Evolutionary conservation across 2,797 vertebrate species (phyloP).

Genomic region (Halcyon smyrnensis): DNA sequence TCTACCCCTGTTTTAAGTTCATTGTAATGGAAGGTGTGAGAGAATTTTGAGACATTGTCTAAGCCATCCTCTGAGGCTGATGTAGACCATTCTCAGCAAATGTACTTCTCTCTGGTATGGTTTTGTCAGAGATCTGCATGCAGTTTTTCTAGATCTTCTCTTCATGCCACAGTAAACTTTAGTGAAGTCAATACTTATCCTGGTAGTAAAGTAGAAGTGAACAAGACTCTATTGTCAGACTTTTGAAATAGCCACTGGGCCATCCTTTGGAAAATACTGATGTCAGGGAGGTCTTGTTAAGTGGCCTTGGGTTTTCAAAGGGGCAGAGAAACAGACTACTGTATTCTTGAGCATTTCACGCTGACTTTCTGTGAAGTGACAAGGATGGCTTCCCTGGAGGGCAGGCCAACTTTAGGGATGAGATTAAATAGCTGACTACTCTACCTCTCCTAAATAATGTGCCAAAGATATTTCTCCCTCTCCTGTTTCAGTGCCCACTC

Average conservation of each 20-base stretch:
- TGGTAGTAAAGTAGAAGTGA: not conserved
- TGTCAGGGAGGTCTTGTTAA: not conserved
- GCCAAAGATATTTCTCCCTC: not conserved
- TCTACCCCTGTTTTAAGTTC: not conserved
- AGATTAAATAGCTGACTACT: conserved; percentile 12
- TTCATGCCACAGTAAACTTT: not conserved
- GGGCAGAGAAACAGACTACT: not conserved
- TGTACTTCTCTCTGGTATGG: not conserved
- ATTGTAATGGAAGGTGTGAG: not conserved
- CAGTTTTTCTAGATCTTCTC: not conserved
- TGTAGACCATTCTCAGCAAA: not conserved
- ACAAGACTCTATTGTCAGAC: conserved; percentile 4
- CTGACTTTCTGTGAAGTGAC: conserved; percentile 7
- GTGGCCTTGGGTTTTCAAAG: not conserved
- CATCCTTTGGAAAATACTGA: conserved; percentile 17
- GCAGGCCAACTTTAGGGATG: not conserved
- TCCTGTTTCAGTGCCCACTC: not conserved
- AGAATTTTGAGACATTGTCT: not conserved
- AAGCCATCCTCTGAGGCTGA: not conserved
- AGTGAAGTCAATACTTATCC: conserved; percentile 1
- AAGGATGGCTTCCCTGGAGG: not conserved
- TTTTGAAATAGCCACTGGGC: not conserved
- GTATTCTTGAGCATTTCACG: not conserved
- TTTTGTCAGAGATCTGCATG: not conserved
- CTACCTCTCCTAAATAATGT: not conserved